Percentiles rank a stretch among this genome's conserved stretches.
These are phyloP conservation scores for Brachylomia viminalis DNA, from an alignment of 2,888 invertebrate genomes.

Conservation along the genomic window DNA sequence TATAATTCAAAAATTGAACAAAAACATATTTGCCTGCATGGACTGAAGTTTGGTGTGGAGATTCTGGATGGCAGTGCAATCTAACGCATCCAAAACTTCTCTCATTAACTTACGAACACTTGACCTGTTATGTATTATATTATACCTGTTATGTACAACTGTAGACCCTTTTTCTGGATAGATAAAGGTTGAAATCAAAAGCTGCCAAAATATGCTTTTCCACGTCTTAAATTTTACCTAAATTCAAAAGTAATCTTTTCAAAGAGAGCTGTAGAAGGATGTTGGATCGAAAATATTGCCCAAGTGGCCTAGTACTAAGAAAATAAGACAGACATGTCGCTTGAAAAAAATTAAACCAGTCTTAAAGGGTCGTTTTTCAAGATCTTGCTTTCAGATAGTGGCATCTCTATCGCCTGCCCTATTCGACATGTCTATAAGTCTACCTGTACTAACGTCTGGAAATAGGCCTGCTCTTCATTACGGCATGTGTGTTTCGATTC, in stretches of 20 bases:
- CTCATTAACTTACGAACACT: not conserved
- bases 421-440: not conserved
- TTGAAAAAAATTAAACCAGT: not conserved
- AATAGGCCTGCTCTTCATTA: conserved; percentile 17
- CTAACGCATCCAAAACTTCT: not conserved
- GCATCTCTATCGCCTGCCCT: not conserved
- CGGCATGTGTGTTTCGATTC: conserved; percentile 18
- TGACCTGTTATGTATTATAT: no score
- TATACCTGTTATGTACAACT: no score
- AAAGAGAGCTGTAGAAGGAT: not conserved
- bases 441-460: not conserved
- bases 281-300: not conserved
- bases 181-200: not conserved
- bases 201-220: no score
- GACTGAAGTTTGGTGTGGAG: not conserved
- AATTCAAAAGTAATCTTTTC: not conserved
- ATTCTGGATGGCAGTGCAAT: not conserved
- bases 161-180: not conserved
- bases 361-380: no score
- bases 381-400: not conserved
- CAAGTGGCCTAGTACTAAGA: not conserved
- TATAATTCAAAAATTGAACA: not conserved
- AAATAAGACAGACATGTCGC: not conserved
- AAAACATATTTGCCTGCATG: not conserved
- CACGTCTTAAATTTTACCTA: not conserved